Percentiles rank a stretch among this genome's conserved stretches.
Conservation (phyloP, 2,797 vertebrate species). For the Cheirogaleus major region DNA sequence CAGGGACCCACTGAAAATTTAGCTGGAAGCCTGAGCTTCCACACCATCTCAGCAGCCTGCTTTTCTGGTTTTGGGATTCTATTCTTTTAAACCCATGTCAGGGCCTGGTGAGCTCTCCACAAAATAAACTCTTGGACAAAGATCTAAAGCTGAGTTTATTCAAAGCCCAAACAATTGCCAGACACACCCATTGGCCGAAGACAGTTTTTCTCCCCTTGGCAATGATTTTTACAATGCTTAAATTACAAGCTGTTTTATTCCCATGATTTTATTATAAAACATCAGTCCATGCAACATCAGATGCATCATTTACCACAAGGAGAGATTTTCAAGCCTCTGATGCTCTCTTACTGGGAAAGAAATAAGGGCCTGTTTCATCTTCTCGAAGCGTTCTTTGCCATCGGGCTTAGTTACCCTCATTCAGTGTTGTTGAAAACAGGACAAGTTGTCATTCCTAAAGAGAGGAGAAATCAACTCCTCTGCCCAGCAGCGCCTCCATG, state of each 20-base stretch:
- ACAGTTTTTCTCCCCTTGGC: slow-evolving; percentile 27
- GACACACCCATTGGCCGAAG: background rate
- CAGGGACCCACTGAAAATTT: background rate
- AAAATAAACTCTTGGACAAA: slow-evolving; percentile 45
- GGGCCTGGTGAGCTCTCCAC: background rate
- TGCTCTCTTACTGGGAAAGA: background rate
- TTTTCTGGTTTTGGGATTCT: slow-evolving; percentile 35
- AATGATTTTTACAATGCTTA: slow-evolving; percentile 25
- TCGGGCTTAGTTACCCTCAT: background rate
- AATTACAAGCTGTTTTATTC: slow-evolving; percentile 18
- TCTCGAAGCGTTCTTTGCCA: background rate
- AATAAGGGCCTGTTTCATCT: background rate
- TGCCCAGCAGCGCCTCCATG: too few relatives aligned
- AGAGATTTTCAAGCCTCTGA: background rate
- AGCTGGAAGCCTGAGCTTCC: background rate
- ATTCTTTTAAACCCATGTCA: background rate
- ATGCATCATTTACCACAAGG: background rate
- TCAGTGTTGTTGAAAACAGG: background rate
- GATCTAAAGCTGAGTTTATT: slow-evolving; percentile 50
- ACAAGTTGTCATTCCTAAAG: background rate
- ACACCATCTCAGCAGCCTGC: background rate
- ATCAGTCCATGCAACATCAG: background rate
- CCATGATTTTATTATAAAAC: slow-evolving; percentile 38
- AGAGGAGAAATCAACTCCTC: background rate
- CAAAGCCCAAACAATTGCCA: slow-evolving; percentile 27